Evolutionary conservation across 2,797 vertebrate genomes (phyloP).

Genomic region (Carduelis carduelis): DNA sequence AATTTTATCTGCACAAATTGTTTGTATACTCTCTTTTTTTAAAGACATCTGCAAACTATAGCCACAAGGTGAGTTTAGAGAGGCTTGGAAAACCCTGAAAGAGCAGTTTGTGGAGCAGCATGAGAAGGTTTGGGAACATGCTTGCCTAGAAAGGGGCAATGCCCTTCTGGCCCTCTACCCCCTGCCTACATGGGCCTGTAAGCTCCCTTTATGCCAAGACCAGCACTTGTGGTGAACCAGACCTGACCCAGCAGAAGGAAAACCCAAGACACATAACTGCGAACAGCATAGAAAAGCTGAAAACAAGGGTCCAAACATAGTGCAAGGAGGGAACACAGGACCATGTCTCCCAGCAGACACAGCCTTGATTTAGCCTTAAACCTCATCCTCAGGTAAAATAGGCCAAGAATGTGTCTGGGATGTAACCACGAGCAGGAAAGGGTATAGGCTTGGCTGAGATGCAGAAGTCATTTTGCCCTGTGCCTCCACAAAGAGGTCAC

Average conservation of each 20-base stretch:
- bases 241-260: neutral
- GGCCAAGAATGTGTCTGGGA: neutral
- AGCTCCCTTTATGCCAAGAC: neutral
- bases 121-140: neutral
- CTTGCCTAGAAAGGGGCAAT: neutral
- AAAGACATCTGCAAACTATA: neutral
- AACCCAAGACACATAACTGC: neutral
- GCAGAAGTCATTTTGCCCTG: neutral
- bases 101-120: neutral
- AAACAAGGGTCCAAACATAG: neutral
- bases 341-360: accelerated
- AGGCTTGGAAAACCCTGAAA: neutral
- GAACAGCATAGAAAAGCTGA: neutral
- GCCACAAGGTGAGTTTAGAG: neutral
- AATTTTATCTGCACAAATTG: neutral
- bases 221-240: neutral
- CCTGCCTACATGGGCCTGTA: neutral
- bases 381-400: neutral
- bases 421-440: neutral
- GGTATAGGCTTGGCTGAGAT: neutral
- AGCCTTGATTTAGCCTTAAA: neutral
- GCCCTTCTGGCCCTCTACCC: neutral
- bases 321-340: accelerated
- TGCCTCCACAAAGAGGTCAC: neutral
- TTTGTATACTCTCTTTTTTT: neutral